These are phyloP conservation scores for Myzus persicae DNA, from an alignment of 1,140 invertebrate species.

Conservation along the genomic window DNA sequence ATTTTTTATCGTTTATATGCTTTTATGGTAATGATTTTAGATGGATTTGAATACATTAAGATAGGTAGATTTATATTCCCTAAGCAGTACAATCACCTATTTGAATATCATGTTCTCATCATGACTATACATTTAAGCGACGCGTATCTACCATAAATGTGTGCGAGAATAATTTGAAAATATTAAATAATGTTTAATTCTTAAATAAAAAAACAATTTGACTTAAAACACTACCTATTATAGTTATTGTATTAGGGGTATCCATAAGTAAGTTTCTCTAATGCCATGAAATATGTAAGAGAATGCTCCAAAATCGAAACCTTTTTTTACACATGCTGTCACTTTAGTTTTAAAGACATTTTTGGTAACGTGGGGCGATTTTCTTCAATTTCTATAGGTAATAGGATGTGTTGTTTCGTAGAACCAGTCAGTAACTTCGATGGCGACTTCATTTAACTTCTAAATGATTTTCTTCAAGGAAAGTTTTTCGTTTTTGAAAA, in stretches of 20 bases:
- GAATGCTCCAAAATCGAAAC: too few species aligned
- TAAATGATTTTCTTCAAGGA: too few species aligned
- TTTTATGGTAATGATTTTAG: not conserved
- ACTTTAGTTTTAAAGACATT: too few species aligned
- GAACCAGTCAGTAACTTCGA: too few species aligned
- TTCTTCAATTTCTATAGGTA: too few species aligned
- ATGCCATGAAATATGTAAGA: too few species aligned
- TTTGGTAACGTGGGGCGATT: too few species aligned
- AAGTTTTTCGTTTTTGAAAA: too few species aligned
- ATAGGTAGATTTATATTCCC: not conserved
- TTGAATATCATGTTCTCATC: not conserved
- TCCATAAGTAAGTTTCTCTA: not conserved
- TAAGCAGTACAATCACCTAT: not conserved
- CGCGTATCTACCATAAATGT: not conserved
- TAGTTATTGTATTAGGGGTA: not conserved
- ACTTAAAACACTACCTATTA: not conserved
- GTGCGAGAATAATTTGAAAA: not conserved
- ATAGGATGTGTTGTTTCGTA: too few species aligned
- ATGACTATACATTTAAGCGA: not conserved
- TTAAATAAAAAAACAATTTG: not conserved
- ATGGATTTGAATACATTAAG: not conserved
- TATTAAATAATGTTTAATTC: not conserved
- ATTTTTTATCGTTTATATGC: conserved; percentile 19
- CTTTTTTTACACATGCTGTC: too few species aligned
- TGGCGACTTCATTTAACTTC: too few species aligned